Evolutionary conservation across 2,797 vertebrate genomes (phyloP), one percentile per base, ranked within the genome.

Genomic region (Mareca strepera): DNA sequence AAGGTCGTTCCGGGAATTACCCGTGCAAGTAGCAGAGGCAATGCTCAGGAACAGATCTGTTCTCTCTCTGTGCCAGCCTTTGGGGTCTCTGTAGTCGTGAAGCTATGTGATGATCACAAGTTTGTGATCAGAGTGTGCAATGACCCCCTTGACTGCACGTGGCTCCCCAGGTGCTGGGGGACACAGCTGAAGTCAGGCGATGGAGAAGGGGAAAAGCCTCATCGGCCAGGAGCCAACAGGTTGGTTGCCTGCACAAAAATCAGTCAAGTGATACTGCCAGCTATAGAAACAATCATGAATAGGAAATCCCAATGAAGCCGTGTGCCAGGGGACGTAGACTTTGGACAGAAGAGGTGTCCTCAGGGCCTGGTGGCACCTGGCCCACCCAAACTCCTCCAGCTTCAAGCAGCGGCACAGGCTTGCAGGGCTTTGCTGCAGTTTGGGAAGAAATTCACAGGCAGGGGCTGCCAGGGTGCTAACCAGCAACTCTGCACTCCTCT

Each of bases 131-230:
- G 46, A 79, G 44, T 9, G 0, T 0, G 13, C 11, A 9, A 8
- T 35, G 87, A 78, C 48, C 69, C 48, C 60, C 22, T 23, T 10
- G 9, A 8, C 37, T 17, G 17, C 31, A 41, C 3, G 0, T 29
- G 5, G 62, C 21, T 62, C 10, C 23, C 20, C 0, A 0, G 46
- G 6, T 0, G 7, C 8, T 11, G 17, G 18, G 62, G 64, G 58
- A 63, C 8, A 12, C n/a, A 29, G 72, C 58, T 37, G n/a, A 18
- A 39, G 20, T 20, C 73, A 64, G 73, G 66, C 4, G 18, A 21
- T 46, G 28, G 76, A 92, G n/a, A 4, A 69, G 14, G 50, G 44
- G 67, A 23, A 67, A 78, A 66, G 29, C 35, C 79, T 46, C 1
- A 16, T 7, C 50, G 46, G 43, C 37, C 44, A 28, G 29, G 44